Conservation (phyloP, 1,140 invertebrate genomes). For the Eupristina koningsbergeri region DNA sequence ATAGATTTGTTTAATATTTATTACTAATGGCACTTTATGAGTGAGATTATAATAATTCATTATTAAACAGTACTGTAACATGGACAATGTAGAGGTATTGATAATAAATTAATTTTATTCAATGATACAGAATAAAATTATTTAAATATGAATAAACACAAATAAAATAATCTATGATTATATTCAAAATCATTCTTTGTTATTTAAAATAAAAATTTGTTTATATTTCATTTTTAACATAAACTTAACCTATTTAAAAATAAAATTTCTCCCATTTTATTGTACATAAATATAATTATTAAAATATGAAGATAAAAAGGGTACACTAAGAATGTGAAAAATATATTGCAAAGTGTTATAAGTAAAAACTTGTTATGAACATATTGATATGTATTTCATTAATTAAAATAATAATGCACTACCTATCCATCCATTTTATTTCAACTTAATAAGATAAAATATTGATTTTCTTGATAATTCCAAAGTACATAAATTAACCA, state of each 20-base stretch:
- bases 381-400: not conserved
- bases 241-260: not conserved
- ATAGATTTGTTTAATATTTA: not conserved
- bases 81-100: not conserved
- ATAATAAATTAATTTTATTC: not conserved
- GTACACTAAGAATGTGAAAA: no score
- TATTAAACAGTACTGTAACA: not conserved
- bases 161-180: no score
- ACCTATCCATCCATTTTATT: not conserved
- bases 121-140: not conserved
- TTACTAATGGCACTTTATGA: not conserved
- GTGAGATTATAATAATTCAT: not conserved
- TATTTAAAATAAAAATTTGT: no score
- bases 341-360: no score
- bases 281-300: not conserved
- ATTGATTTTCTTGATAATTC: not conserved
- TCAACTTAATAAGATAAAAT: not conserved
- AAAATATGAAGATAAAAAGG: no score
- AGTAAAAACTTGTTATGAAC: not conserved
- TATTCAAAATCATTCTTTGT: no score
- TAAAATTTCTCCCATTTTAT: not conserved
- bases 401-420: not conserved
- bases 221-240: no score
- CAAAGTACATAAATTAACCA: not conserved
- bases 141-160: not conserved